These are phyloP conservation scores for Whitmania pigra DNA, from an alignment of 1,140 invertebrate species.

Conservation along the genomic window DNA sequence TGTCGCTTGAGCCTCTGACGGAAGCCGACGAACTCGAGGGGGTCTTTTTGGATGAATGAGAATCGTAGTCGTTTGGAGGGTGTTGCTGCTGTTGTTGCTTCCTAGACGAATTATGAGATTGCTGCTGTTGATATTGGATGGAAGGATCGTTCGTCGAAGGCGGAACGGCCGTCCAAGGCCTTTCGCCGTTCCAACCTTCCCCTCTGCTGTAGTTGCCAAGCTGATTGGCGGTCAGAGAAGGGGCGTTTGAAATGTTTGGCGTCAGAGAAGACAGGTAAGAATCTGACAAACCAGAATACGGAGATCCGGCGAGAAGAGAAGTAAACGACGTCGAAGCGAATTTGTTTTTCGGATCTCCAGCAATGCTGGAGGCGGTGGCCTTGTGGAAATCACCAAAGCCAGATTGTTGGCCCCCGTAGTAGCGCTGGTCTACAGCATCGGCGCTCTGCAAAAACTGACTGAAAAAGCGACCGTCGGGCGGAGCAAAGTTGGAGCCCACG, in stretches of 20 bases:
- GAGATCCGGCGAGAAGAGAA: constrained; percentile 4
- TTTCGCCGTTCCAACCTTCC: background rate
- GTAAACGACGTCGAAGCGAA: background rate
- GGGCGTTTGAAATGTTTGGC: background rate
- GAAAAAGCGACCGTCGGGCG: background rate
- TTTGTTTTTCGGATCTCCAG: too few relatives aligned
- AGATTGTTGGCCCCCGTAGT: background rate
- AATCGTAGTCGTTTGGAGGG: background rate
- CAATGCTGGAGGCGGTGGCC: too few relatives aligned
- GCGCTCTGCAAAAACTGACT: constrained; percentile 11
- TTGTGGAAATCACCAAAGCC: background rate
- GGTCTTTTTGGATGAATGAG: background rate
- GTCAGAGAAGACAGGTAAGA: background rate
- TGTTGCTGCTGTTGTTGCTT: constrained; percentile 9
- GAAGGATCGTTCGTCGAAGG: background rate
- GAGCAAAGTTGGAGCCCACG: background rate
- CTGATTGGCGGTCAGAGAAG: background rate
- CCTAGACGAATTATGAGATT: background rate
- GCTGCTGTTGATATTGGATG: background rate
- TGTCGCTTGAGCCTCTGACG: too few relatives aligned
- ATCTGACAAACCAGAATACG: background rate
- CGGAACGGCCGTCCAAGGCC: constrained; percentile 4
- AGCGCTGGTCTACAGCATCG: constrained; percentile 1
- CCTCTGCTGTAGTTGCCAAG: background rate
- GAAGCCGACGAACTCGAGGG: too few relatives aligned